These are phyloP conservation scores for Nerophis lumbriciformis DNA, from an alignment of 2,113 vertebrate species.

Conservation along the genomic window DNA sequence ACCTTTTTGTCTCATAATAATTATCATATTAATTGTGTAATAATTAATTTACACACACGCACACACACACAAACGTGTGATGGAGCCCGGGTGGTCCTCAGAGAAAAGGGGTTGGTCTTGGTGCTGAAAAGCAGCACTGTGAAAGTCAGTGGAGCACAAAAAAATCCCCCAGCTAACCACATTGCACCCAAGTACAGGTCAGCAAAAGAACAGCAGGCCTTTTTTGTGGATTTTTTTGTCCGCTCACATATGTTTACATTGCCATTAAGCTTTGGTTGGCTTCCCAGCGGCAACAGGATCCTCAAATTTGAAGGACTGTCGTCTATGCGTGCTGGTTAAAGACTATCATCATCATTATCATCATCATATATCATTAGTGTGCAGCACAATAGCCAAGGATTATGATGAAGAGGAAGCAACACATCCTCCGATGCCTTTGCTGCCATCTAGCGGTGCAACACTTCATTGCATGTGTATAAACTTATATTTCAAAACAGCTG, in stretches of 20 bases:
- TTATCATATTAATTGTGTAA: no score
- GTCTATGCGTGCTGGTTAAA: not conserved
- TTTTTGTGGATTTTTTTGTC: conserved; percentile 19
- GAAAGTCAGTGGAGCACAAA: conserved; percentile 55
- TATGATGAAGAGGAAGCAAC: not conserved
- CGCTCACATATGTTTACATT: conserved; percentile 37
- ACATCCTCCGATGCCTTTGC: conserved; percentile 12
- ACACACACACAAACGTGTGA: not conserved
- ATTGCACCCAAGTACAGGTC: conserved; percentile 64
- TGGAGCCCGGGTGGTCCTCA: conserved; percentile 1
- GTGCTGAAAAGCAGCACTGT: conserved; percentile 41
- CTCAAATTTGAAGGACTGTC: not conserved
- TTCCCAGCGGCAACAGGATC: conserved; percentile 21
- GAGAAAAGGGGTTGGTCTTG: conserved; percentile 1
- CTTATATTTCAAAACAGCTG: no score
- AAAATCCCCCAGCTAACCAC: conserved; percentile 49
- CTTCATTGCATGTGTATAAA: not conserved
- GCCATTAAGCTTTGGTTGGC: conserved; percentile 29
- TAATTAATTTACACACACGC: not conserved
- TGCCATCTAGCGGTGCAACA: conserved; percentile 42
- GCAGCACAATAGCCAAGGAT: conserved; percentile 1
- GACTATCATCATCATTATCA: not conserved
- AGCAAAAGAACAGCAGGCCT: conserved; percentile 45
- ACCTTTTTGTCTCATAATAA: no score
- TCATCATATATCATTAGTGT: not conserved